Conservation (phyloP, 1,140 invertebrate genomes). For the Drosophila aff. region DNA sequence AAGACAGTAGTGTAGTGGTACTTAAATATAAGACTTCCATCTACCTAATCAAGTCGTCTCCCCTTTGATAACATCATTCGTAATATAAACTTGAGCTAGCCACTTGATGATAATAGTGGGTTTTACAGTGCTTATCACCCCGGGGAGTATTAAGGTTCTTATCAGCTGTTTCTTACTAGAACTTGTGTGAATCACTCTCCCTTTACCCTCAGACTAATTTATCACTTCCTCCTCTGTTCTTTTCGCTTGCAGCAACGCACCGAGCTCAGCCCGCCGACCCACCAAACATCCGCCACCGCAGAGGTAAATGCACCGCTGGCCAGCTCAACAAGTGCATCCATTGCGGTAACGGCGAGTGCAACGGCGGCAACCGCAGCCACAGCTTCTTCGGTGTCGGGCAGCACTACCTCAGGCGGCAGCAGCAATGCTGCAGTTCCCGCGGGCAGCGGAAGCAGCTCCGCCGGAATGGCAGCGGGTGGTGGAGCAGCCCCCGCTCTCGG, state of each 20-base stretch:
- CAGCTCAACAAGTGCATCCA: constrained; percentile 57
- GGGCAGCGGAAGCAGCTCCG: constrained; percentile 14
- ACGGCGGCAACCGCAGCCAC: constrained; percentile 37
- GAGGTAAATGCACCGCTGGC: constrained; percentile 68
- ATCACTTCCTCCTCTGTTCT: constrained; percentile 11
- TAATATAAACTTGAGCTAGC: constrained; percentile 6
- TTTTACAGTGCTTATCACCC: constrained; percentile 19
- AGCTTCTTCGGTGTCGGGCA: constrained; percentile 34
- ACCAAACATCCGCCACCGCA: constrained; percentile 76
- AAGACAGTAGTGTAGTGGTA: not conserved
- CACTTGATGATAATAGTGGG: constrained; percentile 11
- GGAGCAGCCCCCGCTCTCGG: constrained; percentile 11
- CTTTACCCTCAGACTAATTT: constrained; percentile 6
- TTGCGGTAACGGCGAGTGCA: constrained; percentile 47
- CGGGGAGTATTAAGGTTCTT: not conserved
- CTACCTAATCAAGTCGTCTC: not conserved
- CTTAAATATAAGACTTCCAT: not conserved
- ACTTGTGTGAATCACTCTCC: constrained; percentile 27
- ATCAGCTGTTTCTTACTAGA: constrained; percentile 13
- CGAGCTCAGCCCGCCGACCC: constrained; percentile 79
- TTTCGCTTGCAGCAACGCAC: constrained; percentile 76
- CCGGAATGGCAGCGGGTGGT: constrained; percentile 10
- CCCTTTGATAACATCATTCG: constrained; percentile 5
- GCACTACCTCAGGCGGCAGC: constrained; percentile 42
- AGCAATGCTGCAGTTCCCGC: constrained; percentile 21